phyloP scores from a whole-genome alignment of 2,113 vertebrate genomes.

The Colinus virginianus region DNA sequence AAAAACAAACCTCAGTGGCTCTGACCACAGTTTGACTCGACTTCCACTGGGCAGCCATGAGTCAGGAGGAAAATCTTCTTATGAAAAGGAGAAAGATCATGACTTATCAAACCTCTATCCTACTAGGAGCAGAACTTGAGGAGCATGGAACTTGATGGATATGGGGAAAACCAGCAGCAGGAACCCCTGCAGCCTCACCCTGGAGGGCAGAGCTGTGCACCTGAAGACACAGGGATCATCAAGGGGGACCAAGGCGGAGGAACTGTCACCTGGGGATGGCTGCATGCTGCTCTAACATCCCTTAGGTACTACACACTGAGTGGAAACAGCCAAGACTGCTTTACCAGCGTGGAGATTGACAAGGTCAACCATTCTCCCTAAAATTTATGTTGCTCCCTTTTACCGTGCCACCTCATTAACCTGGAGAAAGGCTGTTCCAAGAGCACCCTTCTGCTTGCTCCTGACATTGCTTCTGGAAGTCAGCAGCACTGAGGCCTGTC shows the following conservation, averaged over 20 bases:
- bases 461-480: accelerated
- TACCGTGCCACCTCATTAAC: background rate
- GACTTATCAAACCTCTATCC: background rate
- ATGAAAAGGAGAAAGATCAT: background rate
- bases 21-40: background rate
- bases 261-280: background rate
- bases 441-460: background rate
- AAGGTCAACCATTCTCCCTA: background rate
- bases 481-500: background rate
- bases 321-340: background rate
- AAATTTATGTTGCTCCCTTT: background rate
- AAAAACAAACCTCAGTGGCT: conserved; percentile 52
- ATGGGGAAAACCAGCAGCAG: background rate
- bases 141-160: accelerated
- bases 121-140: background rate
- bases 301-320: background rate
- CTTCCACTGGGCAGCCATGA: background rate
- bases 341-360: background rate
- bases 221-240: background rate
- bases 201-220: background rate
- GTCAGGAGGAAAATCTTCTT: background rate
- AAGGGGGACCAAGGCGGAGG: background rate
- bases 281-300: background rate
- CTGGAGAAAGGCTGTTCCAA: background rate
- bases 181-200: background rate